Conservation (phyloP, 2,113 vertebrate genomes). For the Bettongia penicillata region DNA sequence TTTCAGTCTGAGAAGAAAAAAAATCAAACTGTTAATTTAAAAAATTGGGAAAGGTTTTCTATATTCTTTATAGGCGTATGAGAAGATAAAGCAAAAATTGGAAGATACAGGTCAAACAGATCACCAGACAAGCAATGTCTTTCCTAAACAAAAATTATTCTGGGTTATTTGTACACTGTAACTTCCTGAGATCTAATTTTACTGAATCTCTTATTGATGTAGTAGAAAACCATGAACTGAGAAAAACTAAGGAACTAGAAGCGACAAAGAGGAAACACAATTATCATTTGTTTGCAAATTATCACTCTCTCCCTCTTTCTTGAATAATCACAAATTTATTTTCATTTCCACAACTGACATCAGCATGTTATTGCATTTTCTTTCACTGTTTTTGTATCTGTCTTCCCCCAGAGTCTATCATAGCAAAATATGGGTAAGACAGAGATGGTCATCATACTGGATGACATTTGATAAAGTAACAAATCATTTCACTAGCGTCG, state of each 20-base stretch:
- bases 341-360: background rate
- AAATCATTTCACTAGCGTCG: background rate
- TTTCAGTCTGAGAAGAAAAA: conserved; percentile 85
- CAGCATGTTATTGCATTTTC: background rate
- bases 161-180: background rate
- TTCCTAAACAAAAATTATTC: conserved; percentile 7
- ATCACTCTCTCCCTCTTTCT: background rate
- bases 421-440: too few species aligned
- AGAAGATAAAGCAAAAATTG: background rate
- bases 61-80: background rate
- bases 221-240: background rate
- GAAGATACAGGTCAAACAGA: conserved; percentile 17
- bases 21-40: conserved; percentile 39
- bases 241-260: background rate
- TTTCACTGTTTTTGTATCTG: background rate
- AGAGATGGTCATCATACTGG: too few species aligned
- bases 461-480: too few species aligned
- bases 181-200: background rate
- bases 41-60: background rate
- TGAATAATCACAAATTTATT: background rate
- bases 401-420: background rate
- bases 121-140: background rate
- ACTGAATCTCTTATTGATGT: background rate
- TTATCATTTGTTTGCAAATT: background rate
- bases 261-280: background rate